phyloP scores from a whole-genome alignment of 64 coral and sea anemone species.

The Dendrophyllia cribrosa region DNA sequence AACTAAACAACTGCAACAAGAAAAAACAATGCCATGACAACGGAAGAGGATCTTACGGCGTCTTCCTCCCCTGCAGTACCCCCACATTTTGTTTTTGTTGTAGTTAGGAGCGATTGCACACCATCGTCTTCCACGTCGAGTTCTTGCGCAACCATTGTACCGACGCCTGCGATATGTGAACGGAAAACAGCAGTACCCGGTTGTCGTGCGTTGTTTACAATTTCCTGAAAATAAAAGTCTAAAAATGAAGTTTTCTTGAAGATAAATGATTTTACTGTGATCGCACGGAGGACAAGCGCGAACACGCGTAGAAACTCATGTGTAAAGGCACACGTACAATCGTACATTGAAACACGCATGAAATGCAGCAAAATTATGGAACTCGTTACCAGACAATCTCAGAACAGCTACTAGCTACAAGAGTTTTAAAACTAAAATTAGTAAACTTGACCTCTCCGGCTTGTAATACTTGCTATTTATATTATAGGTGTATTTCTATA shows the following conservation, averaged over 20 bases:
- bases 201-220: neutral
- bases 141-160: constrained; percentile 44
- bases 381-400: too few relatives aligned
- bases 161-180: constrained; percentile 32
- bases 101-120: constrained; percentile 56
- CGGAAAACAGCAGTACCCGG: constrained; percentile 51
- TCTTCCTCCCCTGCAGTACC: constrained; percentile 39
- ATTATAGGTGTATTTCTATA: too few relatives aligned
- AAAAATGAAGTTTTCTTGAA: neutral
- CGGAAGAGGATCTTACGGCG: neutral
- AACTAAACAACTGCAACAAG: neutral
- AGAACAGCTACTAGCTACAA: too few relatives aligned
- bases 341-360: too few relatives aligned
- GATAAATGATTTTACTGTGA: neutral
- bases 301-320: neutral
- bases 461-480: too few relatives aligned
- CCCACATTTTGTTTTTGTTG: constrained; percentile 46
- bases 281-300: neutral
- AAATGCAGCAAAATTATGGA: too few relatives aligned
- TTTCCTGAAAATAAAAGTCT: neutral
- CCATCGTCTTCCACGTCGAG: constrained; percentile 11
- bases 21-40: too few relatives aligned
- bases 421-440: too few relatives aligned
- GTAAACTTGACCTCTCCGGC: too few relatives aligned
- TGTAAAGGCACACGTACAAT: too few relatives aligned